Evolutionary conservation across 37 sponge, comb jelly and placozoan species (phyloP).

Genomic region (Aphrocallistes beatrix): DNA sequence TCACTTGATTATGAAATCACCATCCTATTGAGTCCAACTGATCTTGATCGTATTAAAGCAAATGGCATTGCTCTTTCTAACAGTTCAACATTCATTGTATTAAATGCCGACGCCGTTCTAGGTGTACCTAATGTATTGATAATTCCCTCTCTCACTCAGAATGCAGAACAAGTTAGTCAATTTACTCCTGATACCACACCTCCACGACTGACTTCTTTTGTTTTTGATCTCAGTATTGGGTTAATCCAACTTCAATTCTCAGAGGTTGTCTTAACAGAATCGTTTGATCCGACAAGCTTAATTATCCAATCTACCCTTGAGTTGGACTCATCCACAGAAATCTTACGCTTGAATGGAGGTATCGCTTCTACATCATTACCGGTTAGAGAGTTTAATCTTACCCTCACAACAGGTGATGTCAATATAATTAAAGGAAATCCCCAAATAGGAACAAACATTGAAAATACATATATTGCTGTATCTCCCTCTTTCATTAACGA

Average conservation of each 20-base stretch:
- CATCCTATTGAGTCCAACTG: slow-evolving; percentile 30
- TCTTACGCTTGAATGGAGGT: background rate
- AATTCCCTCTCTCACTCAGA: background rate
- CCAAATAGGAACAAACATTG: slow-evolving; percentile 36
- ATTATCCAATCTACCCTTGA: slow-evolving; percentile 44
- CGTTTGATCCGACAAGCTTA: slow-evolving; percentile 56
- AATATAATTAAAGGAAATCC: slow-evolving; percentile 60
- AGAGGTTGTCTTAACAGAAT: slow-evolving; percentile 58
- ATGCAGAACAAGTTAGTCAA: slow-evolving; percentile 24
- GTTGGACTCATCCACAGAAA: background rate
- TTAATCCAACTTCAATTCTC: slow-evolving; percentile 53
- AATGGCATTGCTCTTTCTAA: slow-evolving; percentile 33
- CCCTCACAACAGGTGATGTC: slow-evolving; percentile 41
- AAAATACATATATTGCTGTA: slow-evolving; percentile 49
- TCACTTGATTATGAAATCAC: slow-evolving; percentile 24
- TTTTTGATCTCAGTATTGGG: slow-evolving; percentile 63
- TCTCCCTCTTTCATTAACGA: slow-evolving; percentile 41
- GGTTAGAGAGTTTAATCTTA: slow-evolving; percentile 22
- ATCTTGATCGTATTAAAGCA: slow-evolving; percentile 55
- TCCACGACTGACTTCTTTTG: slow-evolving; percentile 49
- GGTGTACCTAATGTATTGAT: slow-evolving; percentile 43
- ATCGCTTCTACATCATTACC: background rate
- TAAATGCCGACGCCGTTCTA: background rate
- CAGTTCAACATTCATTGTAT: slow-evolving; percentile 42
- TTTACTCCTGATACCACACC: slow-evolving; percentile 42